phyloP scores from a whole-genome alignment of 2,888 invertebrate species.

The Pherbina coryleti region DNA sequence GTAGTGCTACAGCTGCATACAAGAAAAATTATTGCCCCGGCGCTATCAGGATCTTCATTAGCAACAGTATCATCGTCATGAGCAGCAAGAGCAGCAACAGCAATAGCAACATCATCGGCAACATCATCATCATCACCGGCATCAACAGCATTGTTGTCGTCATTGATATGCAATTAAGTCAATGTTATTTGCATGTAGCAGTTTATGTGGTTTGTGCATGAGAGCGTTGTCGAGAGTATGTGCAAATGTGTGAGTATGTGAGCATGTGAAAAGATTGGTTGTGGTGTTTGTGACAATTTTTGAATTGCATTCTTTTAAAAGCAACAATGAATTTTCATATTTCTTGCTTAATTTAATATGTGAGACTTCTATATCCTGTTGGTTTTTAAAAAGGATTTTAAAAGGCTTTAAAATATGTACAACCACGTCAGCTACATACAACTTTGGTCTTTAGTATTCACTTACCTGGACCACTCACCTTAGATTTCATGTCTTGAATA shows the following conservation, averaged over 20 bases:
- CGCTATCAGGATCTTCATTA: background rate
- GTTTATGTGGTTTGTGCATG: constrained; percentile 18
- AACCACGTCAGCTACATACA: no score
- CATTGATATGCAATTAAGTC: background rate
- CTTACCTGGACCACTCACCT: background rate
- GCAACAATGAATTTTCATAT: background rate
- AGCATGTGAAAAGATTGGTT: background rate
- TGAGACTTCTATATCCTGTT: no score
- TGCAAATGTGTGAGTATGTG: constrained; percentile 24
- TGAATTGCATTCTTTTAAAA: background rate
- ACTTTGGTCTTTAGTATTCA: background rate
- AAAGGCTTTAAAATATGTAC: no score
- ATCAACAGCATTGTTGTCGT: background rate
- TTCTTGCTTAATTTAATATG: background rate
- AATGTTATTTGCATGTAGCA: constrained; percentile 19
- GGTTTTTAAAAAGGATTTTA: no score
- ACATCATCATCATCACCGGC: background rate
- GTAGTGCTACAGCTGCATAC: background rate
- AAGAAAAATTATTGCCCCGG: no score
- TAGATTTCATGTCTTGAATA: background rate
- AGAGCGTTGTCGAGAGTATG: constrained; percentile 9
- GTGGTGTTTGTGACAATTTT: constrained; percentile 7
- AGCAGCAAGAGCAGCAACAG: no score
- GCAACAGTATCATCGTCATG: background rate
- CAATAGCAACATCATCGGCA: background rate